Base-by-base conservation (phyloP, 2,113 vertebrate species). In the Sapajus apella region DNA sequence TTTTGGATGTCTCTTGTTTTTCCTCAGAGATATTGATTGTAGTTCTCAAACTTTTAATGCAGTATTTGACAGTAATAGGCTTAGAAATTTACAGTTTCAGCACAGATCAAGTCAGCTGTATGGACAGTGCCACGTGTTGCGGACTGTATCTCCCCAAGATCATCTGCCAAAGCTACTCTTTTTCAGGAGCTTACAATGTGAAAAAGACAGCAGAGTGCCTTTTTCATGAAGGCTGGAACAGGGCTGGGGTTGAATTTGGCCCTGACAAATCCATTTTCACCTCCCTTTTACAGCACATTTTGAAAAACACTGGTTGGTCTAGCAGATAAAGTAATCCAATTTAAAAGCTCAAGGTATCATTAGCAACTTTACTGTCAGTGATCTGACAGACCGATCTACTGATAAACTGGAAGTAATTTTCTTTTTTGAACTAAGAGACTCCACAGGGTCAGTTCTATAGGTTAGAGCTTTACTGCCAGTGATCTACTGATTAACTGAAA, bases 361-460 rank as follows among this genome's bases (percentile, higher is more conserved):
- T 79, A 80, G 10, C 27, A 82, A 50, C 16, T 87, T 94, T 68
- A 84, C 11, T 92, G 1, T 83, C 30, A 50, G 35, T 68, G 14
- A 86, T 85, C 9, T 86, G 32, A 82, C 87, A 58, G 83, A 89
- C 14, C 87, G 13, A 52, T 85, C 61, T 81, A 52, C 9, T 86
- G n/a, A 82, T 89, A 58, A 90, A 89, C 14, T 87, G 16, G 35
- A 93, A 61, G 8, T n/a, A 32, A 73, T 64, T 58, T 47, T 91
- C 6, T 43, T 93, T 91, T 81, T 88, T 93, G 45, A 96, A 76
- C n/a, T 95, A 17, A 95, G 21, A 52, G 56, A 56, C 4, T 84
- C 93, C 43, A 73, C 18, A 55, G 35, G 11, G 5, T 93, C 76
- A 89, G 14, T 16, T 91, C 30, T 94, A 7, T 68, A 72, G 23